Conservation (phyloP, 1,140 invertebrate species). For the Rhizoglyphus robini region DNA sequence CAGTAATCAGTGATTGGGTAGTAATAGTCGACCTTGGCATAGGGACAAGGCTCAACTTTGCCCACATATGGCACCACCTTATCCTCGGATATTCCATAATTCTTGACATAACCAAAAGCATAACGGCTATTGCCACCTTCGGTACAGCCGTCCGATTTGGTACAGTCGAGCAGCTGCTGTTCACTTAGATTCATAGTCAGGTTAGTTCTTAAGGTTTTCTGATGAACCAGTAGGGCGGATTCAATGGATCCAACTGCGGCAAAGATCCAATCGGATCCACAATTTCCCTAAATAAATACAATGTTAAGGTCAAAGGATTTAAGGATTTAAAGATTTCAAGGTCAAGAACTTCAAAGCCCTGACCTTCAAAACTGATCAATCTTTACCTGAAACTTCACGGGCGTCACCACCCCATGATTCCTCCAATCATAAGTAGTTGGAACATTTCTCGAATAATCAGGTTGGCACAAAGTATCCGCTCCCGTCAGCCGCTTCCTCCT, state of each 20-base stretch:
- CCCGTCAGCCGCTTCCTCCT: no score
- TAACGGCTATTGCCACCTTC: not conserved
- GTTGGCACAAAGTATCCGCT: no score
- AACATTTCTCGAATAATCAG: no score
- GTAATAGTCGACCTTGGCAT: not conserved
- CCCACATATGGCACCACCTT: not conserved
- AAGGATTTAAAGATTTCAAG: no score
- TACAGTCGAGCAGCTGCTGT: not conserved
- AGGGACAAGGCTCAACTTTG: not conserved
- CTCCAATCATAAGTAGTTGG: no score
- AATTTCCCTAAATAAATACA: not conserved
- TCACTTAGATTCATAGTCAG: not conserved
- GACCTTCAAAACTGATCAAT: no score
- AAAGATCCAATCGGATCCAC: not conserved
- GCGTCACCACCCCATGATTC: no score
- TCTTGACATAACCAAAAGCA: not conserved
- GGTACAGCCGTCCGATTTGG: not conserved
- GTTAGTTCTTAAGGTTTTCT: not conserved
- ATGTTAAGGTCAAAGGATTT: no score
- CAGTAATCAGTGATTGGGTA: not conserved
- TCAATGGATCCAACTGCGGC: not conserved
- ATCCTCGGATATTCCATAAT: not conserved
- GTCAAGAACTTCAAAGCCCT: no score
- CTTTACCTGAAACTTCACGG: no score
- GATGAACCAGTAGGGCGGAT: not conserved